phyloP scores from a whole-genome alignment of 2,888 invertebrate genomes.

The Acheta domesticus region DNA sequence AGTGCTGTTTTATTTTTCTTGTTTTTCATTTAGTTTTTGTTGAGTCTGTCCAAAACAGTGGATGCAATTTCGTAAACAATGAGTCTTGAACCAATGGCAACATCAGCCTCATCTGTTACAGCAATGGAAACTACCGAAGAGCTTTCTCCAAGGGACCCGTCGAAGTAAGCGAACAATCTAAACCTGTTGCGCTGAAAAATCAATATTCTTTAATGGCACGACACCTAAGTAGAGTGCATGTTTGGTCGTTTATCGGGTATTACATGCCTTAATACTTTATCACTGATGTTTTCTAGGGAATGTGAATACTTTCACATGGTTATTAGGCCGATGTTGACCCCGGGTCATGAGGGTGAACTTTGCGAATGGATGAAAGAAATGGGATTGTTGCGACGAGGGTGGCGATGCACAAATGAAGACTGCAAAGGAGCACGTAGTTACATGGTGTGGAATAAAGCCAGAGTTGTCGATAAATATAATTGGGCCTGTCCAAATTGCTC shows the following conservation, averaged over 20 bases:
- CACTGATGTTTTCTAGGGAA: slow-evolving; percentile 42
- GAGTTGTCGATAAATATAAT: slow-evolving; percentile 52
- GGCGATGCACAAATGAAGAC: slow-evolving; percentile 46
- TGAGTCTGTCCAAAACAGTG: neutral
- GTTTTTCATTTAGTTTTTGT: slow-evolving; percentile 1
- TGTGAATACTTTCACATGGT: slow-evolving; percentile 50
- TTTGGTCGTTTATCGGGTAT: neutral
- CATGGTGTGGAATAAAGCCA: slow-evolving; percentile 52
- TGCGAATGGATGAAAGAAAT: slow-evolving; percentile 54
- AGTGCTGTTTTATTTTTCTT: neutral
- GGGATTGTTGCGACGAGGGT: slow-evolving; percentile 49
- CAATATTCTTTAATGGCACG: neutral
- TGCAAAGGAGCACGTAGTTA: slow-evolving; percentile 47
- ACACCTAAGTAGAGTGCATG: no score
- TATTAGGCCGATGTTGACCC: slow-evolving; percentile 51
- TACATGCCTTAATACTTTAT: neutral
- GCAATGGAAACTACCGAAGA: slow-evolving; percentile 7
- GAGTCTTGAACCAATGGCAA: neutral
- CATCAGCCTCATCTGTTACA: neutral
- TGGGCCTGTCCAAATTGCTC: slow-evolving; percentile 52
- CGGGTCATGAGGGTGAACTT: slow-evolving; percentile 54
- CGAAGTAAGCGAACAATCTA: neutral
- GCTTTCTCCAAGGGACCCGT: slow-evolving; percentile 9
- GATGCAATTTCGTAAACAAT: neutral
- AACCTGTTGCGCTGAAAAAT: slow-evolving; percentile 9